Base-by-base conservation (phyloP, 2,113 vertebrate genomes). In the Dendropsophus ebraccatus region DNA sequence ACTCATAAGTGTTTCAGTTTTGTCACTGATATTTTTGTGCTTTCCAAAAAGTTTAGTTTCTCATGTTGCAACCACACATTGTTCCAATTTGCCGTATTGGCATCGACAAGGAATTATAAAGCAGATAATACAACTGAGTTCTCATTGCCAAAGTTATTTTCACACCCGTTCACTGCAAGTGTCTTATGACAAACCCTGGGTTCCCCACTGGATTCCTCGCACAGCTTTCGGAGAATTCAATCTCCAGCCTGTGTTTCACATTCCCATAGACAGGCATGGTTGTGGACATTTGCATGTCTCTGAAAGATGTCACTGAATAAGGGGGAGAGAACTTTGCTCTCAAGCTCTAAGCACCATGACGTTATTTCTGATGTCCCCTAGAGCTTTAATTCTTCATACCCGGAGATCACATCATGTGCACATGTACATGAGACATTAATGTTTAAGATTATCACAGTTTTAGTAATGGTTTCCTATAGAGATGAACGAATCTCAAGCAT, bases 101-200 rank as follows among this genome's bases (percentile, higher is more conserved):
- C 75, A 62, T 28, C 32, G 74, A 50, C 58, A 75, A 30, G 25
- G 58, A 84, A 84, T 75, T 75, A 75, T 75, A 84, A 62, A 73
- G 54, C n/a, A 19, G 65, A 83, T 50, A 73, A 73, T 37, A 23
- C 28, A 56, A 37, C 54, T 8, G 13, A 12, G 72, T 49, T 19
- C 23, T 37, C 21, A 16, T 56, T 70, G 75, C 83, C 83, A 85
- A 85, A 85, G 32, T 70, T 56, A 45, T 56, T 85, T 70, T 85
- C 83, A 79, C 84, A 79, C 62, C 84, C 74, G 54, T 14, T 79
- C 32, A 54, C 75, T 49, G 37, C 82, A 58, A 56, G 70, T 28
- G 25, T 76, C 70, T 74, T 17, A 50, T 37, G 14, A 65, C 17
- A n/a, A 49, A 35, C 12, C 8, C 16, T 28, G 60, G 2, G 28